phyloP scores from a whole-genome alignment of 2,113 vertebrate genomes.

The Semnornis frantzii region DNA sequence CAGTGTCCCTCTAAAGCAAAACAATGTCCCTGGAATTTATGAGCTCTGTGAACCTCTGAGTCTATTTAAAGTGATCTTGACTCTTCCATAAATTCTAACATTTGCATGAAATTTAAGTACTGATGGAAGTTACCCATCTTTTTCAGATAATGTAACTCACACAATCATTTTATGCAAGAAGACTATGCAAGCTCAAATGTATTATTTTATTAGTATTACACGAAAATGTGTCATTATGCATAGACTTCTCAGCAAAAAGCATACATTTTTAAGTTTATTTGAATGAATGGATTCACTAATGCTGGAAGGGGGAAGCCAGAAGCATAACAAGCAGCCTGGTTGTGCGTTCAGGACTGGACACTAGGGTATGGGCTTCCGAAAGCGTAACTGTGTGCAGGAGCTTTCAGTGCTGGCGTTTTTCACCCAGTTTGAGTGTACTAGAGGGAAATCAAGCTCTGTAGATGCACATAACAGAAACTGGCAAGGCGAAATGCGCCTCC shows the following conservation, averaged over 20 bases:
- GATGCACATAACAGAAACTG: rapidly evolving
- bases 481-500: neutral
- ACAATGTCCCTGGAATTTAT: neutral
- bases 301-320: neutral
- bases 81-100: slow-evolving; percentile 1
- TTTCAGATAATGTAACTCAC: neutral
- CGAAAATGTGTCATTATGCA: neutral
- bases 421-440: rapidly evolving
- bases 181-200: neutral
- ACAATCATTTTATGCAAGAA: neutral
- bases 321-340: neutral
- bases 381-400: neutral
- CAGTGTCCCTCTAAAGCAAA: neutral
- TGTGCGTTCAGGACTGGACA: neutral
- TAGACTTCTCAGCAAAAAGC: neutral
- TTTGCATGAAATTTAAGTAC: neutral
- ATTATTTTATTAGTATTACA: neutral
- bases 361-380: neutral
- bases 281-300: neutral
- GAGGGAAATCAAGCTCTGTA: neutral
- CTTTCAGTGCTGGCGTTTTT: neutral
- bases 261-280: neutral
- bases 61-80: neutral
- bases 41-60: neutral
- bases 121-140: neutral